Evolutionary conservation across 2,113 vertebrate genomes (phyloP), one percentile per base, ranked within the genome.

Genomic region (Pandion haliaetus): DNA sequence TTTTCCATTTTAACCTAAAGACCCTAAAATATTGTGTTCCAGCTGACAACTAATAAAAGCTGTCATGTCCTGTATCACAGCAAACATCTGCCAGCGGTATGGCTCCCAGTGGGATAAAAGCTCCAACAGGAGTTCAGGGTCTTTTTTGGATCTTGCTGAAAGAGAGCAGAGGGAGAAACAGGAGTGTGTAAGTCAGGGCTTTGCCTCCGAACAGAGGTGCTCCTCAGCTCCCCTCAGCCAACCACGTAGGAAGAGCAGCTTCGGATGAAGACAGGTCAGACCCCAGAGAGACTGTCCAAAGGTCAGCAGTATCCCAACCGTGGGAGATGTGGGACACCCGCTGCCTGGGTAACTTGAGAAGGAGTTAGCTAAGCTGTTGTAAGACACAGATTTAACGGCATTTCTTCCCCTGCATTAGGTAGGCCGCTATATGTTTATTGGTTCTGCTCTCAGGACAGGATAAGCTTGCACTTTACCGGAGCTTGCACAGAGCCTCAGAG

Each of bases 1-100:
- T 86, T 90, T 87, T 76, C 79, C 88, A 25, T 82, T 90, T 77
- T 94, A 96, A 96, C 95, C 95, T 90, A 77, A 88, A 93, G 96
- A 95, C 95, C 95, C 54, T 12, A 59, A 44, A 90, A 95, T 95
- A 85, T 57, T 95, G 84, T 86, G 92, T 91, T 97, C 95, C 95
- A 94, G 95, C 93, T 96, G 96, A 96, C 85, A 88, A 93, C 90
- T 57, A 67, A 73, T 96, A 96, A 96, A 97, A 97, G 58, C 93
- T 96, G 96, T 93, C 90, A 4, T 96, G 97, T 95, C 90, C 83
- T 66, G 88, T 90, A 92, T 94, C 96, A 90, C 85, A 90, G 95
- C 97, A 88, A 94, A 96, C 96, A 96, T 96, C 96, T 97, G 97
- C 93, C 95, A 52, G 91, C 1, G 1, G 81, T 36, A 82, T 24